phyloP scores from a whole-genome alignment of 2,888 invertebrate genomes.

The Andrena camellia region DNA sequence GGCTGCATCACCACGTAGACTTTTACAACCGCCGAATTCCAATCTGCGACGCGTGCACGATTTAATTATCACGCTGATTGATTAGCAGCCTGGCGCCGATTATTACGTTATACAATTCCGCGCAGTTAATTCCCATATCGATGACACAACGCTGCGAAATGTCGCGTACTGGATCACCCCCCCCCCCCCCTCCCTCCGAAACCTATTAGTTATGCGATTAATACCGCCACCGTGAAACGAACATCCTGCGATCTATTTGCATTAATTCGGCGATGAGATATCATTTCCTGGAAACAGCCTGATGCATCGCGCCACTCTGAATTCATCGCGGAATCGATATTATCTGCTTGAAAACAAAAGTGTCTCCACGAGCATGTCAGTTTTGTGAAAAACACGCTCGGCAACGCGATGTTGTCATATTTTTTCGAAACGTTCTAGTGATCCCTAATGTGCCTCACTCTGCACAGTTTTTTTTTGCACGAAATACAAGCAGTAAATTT shows the following conservation, averaged over 20 bases:
- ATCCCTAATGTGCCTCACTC: no score
- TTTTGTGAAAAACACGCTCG: no score
- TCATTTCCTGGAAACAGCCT: constrained; percentile 4
- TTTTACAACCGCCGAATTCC: neutral
- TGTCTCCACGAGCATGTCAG: no score
- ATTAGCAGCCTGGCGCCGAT: neutral
- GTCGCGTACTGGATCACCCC: neutral
- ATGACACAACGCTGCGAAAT: neutral
- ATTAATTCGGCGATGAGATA: constrained; percentile 3
- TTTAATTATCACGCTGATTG: constrained; percentile 1
- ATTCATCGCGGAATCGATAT: constrained; percentile 7
- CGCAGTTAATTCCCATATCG: neutral
- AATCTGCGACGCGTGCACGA: neutral
- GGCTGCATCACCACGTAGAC: neutral
- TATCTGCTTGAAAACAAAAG: no score
- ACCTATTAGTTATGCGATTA: constrained; percentile 22
- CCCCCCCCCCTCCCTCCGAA: neutral
- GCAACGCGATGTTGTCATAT: no score
- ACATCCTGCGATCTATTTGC: constrained; percentile 17
- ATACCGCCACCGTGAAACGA: constrained; percentile 1
- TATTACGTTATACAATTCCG: constrained; percentile 13
- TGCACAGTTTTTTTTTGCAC: no score
- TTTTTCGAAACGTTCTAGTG: no score
- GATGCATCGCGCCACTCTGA: neutral
- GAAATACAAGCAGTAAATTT: no score